Evolutionary conservation across 2,113 vertebrate species (phyloP).

Genomic region (Xenus cinereus): DNA sequence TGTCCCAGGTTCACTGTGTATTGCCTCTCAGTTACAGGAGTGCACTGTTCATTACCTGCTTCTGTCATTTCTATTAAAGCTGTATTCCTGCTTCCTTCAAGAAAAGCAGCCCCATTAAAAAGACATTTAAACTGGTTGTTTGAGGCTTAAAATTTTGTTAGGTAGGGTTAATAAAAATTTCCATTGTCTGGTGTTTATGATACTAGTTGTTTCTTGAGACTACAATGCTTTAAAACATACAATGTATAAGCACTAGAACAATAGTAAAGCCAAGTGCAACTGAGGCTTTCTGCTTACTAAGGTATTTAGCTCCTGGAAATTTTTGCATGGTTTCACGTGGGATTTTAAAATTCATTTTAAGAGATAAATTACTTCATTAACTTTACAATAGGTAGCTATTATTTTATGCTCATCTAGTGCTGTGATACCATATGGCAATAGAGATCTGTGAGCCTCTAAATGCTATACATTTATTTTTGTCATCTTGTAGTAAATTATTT

Average conservation of each 20-base stretch:
- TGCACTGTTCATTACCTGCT: neutral
- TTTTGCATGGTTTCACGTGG: constrained; percentile 23
- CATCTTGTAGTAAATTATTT: neutral
- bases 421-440: constrained; percentile 47
- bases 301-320: constrained; percentile 4
- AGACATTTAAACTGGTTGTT: neutral
- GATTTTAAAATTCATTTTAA: constrained; percentile 51
- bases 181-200: neutral
- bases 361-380: constrained; percentile 59
- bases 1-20: neutral
- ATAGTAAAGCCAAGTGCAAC: neutral
- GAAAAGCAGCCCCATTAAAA: neutral
- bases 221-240: neutral
- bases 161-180: neutral
- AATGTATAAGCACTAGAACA: neutral
- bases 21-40: neutral
- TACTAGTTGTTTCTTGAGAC: neutral
- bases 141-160: neutral
- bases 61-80: neutral
- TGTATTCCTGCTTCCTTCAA: neutral
- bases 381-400: constrained; percentile 55
- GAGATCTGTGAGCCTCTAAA: constrained; percentile 7
- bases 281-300: constrained; percentile 26
- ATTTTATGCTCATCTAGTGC: constrained; percentile 52
- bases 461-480: constrained; percentile 20